Evolutionary conservation across 2,888 invertebrate genomes (phyloP), one percentile per base, ranked within the genome.

Genomic region (Drosophila macrospina): DNA sequence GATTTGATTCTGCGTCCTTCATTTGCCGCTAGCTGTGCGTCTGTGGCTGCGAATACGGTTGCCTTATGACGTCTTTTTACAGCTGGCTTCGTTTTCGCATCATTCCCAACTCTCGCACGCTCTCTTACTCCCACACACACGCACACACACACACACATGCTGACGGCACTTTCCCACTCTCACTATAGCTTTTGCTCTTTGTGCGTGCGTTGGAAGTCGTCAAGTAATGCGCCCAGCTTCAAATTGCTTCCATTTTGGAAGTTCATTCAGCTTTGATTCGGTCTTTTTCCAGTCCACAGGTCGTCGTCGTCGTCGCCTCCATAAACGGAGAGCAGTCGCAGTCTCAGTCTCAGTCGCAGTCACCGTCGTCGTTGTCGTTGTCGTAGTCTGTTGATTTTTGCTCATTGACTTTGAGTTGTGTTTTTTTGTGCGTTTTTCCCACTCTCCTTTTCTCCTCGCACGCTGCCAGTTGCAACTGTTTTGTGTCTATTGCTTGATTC

Each of bases 191-290:
- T 32, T 44, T 56, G 72, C 68, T 64, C 65, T 44, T 69, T 48
- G 71, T 83, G 69, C 62, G 70, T 68, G 68, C 63, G 72, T 71
- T 78, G 57, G 57, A 74, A 74, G 41, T 20, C 45, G 37, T 28
- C 54, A 61, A 55, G 59, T 44, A 36, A 59, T 63, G 45, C 34
- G 30, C 24, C 54, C 82, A 77, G 88, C 83, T 81, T 72, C 70
- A 78, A 77, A 59, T 70, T 51, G 51, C 55, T 86, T 88, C 88
- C 88, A 86, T 50, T 68, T 69, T 88, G 86, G 88, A 86, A 88
- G 76, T 86, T 86, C 86, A 86, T 86, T 86, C 86, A 86, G 88
- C 64, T 86, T 80, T 83, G 76, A 66, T 70, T 63, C 68, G 54
- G 28, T 24, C 24, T 37, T 34, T 34, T 78, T 76, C 78, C 78